Evolutionary conservation across 2,888 invertebrate genomes (phyloP), one percentile per base, ranked within the genome.

Genomic region (Eilema griseolum): DNA sequence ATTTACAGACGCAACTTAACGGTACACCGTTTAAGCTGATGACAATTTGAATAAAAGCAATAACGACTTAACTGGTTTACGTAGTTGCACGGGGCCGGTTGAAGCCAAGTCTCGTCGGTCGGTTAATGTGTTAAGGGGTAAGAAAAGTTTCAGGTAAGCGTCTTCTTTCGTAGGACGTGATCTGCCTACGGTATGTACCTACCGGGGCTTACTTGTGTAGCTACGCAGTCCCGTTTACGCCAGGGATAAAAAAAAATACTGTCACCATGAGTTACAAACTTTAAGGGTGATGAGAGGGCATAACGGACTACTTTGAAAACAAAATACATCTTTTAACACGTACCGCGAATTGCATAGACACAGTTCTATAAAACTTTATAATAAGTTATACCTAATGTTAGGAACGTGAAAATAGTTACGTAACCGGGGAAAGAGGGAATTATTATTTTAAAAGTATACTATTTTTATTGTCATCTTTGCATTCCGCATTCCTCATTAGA

Each of bases 81-180:
- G 82, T 81, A 85, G 82, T 84, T 83, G 78, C 75, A 83, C 80
- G 80, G 80, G 82, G 85, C 83, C 81, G 83, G 88, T 88, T 89
- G 86, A 89, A 89, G 85, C 85, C 86, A 81, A 77, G 71, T 56
- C 72, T 85, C 87, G 83, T 83, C 80, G 86, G 89, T 90, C 88
- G 86, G 93, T 92, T 94, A 95, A 95, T 94, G 94, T 91, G 93
- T 91, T 92, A 93, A 94, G 92, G 91, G 93, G 91, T 91, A 92
- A 86, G 90, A 91, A 93, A 93, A 94, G 90, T 93, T 94, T 93
- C 93, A 93, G 93, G 94, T 94, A 93, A 93, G 94, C 94, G 93
- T 92, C 93, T 94, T 93, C 93, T 91, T 90, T 90, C 85, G 86
- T 80, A 84, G 84, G 76, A 94, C 95, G 95, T 95, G 95, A 93